phyloP scores from a whole-genome alignment of 2,888 invertebrate genomes.

The Nephrotoma guestfalica region DNA sequence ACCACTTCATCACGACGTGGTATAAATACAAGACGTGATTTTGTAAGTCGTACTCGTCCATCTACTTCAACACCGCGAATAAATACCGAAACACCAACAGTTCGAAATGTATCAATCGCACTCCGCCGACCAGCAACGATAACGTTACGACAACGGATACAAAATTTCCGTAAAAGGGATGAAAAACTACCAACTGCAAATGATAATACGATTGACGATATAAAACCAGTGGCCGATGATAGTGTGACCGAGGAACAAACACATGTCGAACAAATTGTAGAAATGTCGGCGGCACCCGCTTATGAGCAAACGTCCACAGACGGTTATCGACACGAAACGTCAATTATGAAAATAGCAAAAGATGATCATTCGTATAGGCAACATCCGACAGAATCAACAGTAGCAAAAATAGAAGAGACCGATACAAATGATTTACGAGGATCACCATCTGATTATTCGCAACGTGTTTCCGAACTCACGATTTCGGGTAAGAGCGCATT shows the following conservation, averaged over 20 bases:
- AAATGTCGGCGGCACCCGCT: not conserved
- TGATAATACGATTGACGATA: conserved; percentile 25
- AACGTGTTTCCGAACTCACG: conserved; percentile 57
- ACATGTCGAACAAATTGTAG: not conserved
- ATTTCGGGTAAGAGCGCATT: conserved; percentile 51
- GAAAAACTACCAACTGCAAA: conserved; percentile 15
- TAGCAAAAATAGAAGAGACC: conserved; percentile 25
- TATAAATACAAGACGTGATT: conserved; percentile 7
- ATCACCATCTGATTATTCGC: conserved; percentile 41
- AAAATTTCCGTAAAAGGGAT: conserved; percentile 18
- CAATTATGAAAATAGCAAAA: conserved; percentile 41
- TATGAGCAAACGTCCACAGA: conserved; percentile 14
- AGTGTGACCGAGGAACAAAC: not conserved
- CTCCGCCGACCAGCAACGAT: conserved; percentile 6
- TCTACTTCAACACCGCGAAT: conserved; percentile 5
- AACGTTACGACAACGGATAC: conserved; percentile 12
- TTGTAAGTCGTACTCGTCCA: conserved; percentile 12
- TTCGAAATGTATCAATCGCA: conserved; percentile 7
- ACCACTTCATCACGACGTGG: not conserved
- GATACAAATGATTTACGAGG: conserved; percentile 13
- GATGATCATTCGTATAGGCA: conserved; percentile 11
- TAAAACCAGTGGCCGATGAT: conserved; percentile 24
- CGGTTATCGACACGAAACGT: conserved; percentile 30
- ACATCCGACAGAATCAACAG: not conserved
- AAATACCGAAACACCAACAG: conserved; percentile 9